Percentiles rank a stretch among this genome's conserved stretches.
phyloP scores from a whole-genome alignment of 1,140 invertebrate genomes.

The Drosophila takahashii region DNA sequence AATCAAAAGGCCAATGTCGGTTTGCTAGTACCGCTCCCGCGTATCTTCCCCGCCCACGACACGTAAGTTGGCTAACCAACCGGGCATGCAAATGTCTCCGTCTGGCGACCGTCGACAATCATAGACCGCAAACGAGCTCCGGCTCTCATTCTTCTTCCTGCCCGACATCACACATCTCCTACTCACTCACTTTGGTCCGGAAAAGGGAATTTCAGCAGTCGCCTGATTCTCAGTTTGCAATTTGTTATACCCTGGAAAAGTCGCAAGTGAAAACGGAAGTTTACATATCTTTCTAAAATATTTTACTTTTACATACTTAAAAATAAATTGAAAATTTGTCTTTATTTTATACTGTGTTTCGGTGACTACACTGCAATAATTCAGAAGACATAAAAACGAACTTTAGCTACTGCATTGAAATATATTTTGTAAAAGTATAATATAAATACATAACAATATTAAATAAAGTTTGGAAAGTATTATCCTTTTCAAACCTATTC shows the following conservation, averaged over 20 bases:
- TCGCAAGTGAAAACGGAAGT: not conserved
- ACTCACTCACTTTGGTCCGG: constrained; percentile 1
- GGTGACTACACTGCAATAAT: no score
- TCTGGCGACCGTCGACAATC: constrained; percentile 47
- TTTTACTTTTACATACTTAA: not conserved
- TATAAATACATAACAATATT: not conserved
- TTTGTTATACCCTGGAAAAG: not conserved
- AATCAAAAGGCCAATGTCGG: constrained; percentile 58
- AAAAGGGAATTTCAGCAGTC: not conserved
- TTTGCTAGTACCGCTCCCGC: constrained; percentile 2
- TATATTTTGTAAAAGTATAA: no score
- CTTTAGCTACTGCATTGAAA: no score
- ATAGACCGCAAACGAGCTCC: constrained; percentile 50
- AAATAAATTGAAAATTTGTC: no score
- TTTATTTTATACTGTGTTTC: no score
- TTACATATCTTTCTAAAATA: not conserved
- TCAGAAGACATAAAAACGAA: no score
- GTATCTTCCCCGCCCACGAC: constrained; percentile 15
- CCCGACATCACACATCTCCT: constrained; percentile 14
- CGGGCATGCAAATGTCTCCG: constrained; percentile 70
- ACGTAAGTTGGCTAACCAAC: constrained; percentile 58
- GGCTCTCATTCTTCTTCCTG: not conserved
- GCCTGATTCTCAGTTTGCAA: not conserved
- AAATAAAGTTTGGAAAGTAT: not conserved
- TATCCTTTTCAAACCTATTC: not conserved